These are phyloP conservation scores for Myiopsitta monachus DNA, from an alignment of 2,113 vertebrate genomes.

Conservation along the genomic window DNA sequence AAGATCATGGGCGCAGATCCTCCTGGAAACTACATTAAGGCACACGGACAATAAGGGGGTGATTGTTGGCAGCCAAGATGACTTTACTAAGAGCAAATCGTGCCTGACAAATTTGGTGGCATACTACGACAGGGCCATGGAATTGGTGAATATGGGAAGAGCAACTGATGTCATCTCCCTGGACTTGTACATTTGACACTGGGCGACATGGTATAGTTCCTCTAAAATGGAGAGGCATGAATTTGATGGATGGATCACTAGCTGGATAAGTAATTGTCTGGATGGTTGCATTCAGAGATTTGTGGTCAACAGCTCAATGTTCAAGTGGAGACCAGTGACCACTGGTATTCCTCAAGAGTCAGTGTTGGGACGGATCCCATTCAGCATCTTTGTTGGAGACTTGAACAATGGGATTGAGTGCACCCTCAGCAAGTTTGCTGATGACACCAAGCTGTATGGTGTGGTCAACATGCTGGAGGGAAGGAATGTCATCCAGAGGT, in stretches of 20 bases:
- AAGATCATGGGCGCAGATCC: not conserved
- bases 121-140: not conserved
- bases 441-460: not conserved
- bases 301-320: not conserved
- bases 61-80: not conserved
- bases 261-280: not conserved
- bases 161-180: not conserved
- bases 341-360: not conserved
- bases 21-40: not conserved
- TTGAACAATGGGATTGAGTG: not conserved
- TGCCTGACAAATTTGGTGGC: not conserved
- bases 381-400: not conserved
- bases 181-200: not conserved
- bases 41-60: not conserved
- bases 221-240: not conserved
- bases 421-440: not conserved
- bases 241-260: not conserved
- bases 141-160: not conserved
- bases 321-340: not conserved
- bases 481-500: not conserved
- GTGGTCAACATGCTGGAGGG: not conserved
- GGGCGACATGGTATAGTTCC: not conserved
- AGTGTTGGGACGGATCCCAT: not conserved
- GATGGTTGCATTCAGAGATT: not conserved
- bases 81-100: not conserved